Evolutionary conservation across 2,888 invertebrate species (phyloP), one percentile per base, ranked within the genome.

Genomic region (Gastrophysa polygoni): DNA sequence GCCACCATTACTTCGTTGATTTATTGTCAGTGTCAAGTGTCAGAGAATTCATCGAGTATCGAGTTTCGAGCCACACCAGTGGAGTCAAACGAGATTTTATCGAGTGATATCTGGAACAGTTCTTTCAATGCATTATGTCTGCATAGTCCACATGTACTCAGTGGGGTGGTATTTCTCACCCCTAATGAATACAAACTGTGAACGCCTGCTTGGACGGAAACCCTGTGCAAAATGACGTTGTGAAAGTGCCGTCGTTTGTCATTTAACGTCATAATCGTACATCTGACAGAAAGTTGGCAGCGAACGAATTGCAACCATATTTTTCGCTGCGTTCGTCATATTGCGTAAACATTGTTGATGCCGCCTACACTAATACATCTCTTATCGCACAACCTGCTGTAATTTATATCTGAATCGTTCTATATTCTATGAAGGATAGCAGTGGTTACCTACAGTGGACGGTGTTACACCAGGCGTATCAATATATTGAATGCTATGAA

Each of bases 321-420:
- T 57, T 62, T 58, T 58, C 43, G 54, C 49, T 32, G 48, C 62
- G 52, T 54, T 62, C 29, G 54, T 55, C 49, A 55, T 28, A 17
- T 61, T 44, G 49, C 49, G 32, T 54, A 58, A 62, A 54, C 61
- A 57, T 61, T 57, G 61, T 50, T 58, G 48, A 62, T 58, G 54
- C 62, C 58, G 34, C 49, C 52, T 24, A 24, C 7, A 24, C n/a
- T 24, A 7, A 24, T 24, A 24, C 24, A 24, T 28, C 44, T 44
- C 18, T 44, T 44, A 44, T 44, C 44, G 18, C 16, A 14, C 44
- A 16, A 44, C 44, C 44, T 44, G 44, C 16, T 48, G 34, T 54
- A 54, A 59, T 59, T 59, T 55, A 59, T 55, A 59, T 59, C 48
- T 47, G 24, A 55, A 59, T 34, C 29, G 38, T 46, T 44, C 18